Evolutionary conservation across 2,888 invertebrate genomes (phyloP).

Genomic region (Crematogaster levior): DNA sequence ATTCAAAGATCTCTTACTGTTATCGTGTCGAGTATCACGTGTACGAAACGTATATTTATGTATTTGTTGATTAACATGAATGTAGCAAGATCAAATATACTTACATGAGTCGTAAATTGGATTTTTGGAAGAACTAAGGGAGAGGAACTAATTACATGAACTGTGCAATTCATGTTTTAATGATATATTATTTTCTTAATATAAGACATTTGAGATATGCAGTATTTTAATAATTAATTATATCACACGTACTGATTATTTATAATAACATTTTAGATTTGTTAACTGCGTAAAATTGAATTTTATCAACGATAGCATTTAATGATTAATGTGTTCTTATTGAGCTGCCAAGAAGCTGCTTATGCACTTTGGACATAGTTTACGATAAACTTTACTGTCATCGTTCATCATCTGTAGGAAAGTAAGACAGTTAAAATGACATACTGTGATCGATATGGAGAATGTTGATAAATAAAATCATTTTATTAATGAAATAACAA

Average conservation of each 20-base stretch:
- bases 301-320: background rate
- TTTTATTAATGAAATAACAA: background rate
- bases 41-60: background rate
- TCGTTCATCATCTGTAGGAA: conserved; percentile 28
- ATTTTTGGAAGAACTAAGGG: no score
- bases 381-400: conserved; percentile 19
- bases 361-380: conserved; percentile 28
- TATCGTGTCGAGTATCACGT: conserved; percentile 13
- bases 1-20: conserved; percentile 29
- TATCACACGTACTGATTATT: background rate
- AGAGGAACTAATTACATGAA: background rate
- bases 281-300: background rate
- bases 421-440: conserved; percentile 21
- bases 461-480: conserved; percentile 30
- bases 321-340: conserved; percentile 35
- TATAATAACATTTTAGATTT: background rate
- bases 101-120: background rate
- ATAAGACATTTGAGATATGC: background rate
- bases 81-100: no score
- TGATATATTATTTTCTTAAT: background rate
- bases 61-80: background rate
- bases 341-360: conserved; percentile 17
- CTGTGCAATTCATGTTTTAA: background rate
- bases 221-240: background rate
- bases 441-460: background rate